Evolutionary conservation across 2,113 vertebrate species (phyloP), one percentile per base, ranked within the genome.

Genomic region (Cyprinodon variegatus): DNA sequence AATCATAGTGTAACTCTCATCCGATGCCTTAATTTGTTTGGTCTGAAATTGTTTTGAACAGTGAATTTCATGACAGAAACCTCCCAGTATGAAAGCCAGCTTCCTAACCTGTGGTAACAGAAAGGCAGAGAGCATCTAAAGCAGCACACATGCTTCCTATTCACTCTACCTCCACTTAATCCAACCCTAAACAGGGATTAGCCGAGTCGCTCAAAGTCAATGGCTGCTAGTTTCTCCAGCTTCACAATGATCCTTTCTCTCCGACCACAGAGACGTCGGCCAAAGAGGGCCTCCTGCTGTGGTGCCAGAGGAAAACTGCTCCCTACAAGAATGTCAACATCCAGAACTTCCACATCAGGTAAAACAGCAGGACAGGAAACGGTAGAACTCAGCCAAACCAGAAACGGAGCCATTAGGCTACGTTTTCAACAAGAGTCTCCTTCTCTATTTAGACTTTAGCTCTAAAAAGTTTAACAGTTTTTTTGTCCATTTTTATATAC

Each of bases 261-360:
- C 53, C 61, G 0, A 65, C 81, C 57, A 14, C 92, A 99, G 97
- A 99, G 93, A 99, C 97, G 4, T 99, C 97, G n/a, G 98, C 98
- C 82, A 99, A 99, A 92, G 98, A 99, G 83, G 98, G 98, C 50
- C 95, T 99, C 79, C 92, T 99, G 81, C 84, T 99, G 77, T 99
- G 98, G 98, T 99, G 98, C 92, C 98, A 99, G 93, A 97, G 98
- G 83, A 99, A 99, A 94, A 99, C 97, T 0, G 98, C 98, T 1
- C 98, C 98, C 3, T 99, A 99, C 93, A 99, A 99, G 93, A 99
- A 99, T 2, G 98, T 99, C 90, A 99, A 99, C 94, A 98, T 99
- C 89, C 97, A 99, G 83, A 99, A 99, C 94, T 99, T 99, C 93
- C 98, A 99, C 88, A 99, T 99, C 92, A 99, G 98, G 98, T 99